Percentiles rank a stretch among this genome's conserved stretches.
Evolutionary conservation across 2,888 invertebrate genomes (phyloP).

Genomic region (Brachypalpus laphriformis): DNA sequence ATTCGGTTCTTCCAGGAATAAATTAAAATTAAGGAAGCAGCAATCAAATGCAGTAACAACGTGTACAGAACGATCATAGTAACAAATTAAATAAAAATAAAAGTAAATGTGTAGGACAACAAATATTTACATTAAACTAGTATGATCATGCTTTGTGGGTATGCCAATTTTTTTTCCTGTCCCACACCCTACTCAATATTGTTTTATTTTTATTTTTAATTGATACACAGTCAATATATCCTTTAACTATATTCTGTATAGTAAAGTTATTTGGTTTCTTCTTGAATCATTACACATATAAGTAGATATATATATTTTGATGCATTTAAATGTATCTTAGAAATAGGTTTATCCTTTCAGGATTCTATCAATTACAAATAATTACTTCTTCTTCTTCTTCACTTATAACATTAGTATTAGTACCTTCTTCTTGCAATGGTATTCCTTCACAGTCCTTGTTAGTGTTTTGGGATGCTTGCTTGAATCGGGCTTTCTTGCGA

Average conservation of each 20-base stretch:
- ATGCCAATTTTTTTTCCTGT: neutral
- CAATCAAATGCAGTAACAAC: too few relatives aligned
- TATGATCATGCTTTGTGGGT: neutral
- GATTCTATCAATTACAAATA: conserved; percentile 58
- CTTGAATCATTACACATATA: conserved; percentile 16
- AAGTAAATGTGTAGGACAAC: neutral
- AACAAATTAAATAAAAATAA: neutral
- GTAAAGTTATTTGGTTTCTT: conserved; percentile 35
- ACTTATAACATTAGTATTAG: conserved; percentile 5
- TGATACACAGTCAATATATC: conserved; percentile 23
- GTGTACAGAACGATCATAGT: too few relatives aligned
- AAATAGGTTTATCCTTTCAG: conserved; percentile 38
- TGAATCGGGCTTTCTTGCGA: conserved; percentile 13
- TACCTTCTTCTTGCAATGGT: neutral
- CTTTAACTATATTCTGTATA: conserved; percentile 23
- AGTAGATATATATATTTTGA: conserved; percentile 16
- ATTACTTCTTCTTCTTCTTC: conserved; percentile 6
- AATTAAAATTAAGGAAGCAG: too few relatives aligned
- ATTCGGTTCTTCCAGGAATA: too few relatives aligned
- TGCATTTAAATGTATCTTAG: conserved; percentile 43
- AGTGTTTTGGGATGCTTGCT: too few relatives aligned
- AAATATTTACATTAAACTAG: conserved; percentile 19
- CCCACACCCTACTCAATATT: neutral
- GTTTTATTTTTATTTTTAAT: conserved; percentile 2
- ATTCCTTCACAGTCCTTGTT: neutral